Evolutionary conservation across 92 coral and sea anemone genomes (phyloP), one percentile per base, ranked within the genome.

Genomic region (Anthopleura xanthogrammica): DNA sequence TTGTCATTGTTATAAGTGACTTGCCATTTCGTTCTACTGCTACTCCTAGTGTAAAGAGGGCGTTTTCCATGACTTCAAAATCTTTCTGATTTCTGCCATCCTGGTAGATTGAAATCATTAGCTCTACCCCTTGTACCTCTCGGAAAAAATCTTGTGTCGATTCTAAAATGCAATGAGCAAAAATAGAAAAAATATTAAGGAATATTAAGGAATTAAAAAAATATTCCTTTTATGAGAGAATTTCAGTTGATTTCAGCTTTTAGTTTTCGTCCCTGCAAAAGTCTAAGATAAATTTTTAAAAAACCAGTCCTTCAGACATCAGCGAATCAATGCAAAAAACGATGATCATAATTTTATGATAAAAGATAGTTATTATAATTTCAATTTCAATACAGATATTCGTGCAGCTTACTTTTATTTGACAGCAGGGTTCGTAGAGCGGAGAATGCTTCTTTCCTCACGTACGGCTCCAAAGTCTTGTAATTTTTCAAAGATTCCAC

Each of bases 1-100:
- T 20, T 62, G 29, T 20, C 70, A 62, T 17, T 42, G 55, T n/a
- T 42, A 10, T 36, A 60, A 40, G 14, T 22, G 19, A 17, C 88
- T 79, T 58, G 80, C 88, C 60, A 57, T 86, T 79, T 77, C 75
- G 60, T 43, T 86, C 88, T 73, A 77, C 58, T 60, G 85, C 88
- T 23, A 82, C 80, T 23, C 79, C 75, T 20, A 86, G 85, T 14
- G 88, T 86, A 56, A 64, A 79, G 43, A 86, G 80, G 43, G 83
- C 79, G 48, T 86, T 79, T 16, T 60, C 83, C 19, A 74, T 66
- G 41, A 79, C 65, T 5, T 74, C 88, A 20, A 29, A 23, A 74
- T 78, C 88, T 42, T 79, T 12, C 16, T 55, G 17, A 68, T 24
- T 81, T 64, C 50, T 81, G 66, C 43, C 55, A 24, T 81, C 48